Conservation (phyloP, 1,140 invertebrate genomes). For the Thereuonema tuberculata region DNA sequence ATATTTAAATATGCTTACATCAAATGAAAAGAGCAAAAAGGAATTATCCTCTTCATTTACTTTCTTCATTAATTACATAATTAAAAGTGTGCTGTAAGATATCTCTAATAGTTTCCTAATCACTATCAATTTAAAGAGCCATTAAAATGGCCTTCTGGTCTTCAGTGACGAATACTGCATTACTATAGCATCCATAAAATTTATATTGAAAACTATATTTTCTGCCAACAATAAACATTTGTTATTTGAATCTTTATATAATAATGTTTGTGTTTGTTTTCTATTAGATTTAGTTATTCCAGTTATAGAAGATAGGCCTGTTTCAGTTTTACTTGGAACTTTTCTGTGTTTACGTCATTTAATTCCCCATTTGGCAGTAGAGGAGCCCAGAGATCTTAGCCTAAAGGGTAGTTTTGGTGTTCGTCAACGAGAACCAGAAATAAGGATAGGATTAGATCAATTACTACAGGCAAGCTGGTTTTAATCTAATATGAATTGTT, state of each 20-base stretch:
- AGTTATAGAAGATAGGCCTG: slow-evolving; percentile 33
- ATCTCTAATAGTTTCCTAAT: too few relatives aligned
- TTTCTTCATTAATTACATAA: too few relatives aligned
- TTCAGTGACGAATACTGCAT: too few relatives aligned
- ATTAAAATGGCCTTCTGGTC: too few relatives aligned
- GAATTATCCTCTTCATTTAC: too few relatives aligned
- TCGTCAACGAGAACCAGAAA: slow-evolving; percentile 23
- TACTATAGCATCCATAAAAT: not conserved
- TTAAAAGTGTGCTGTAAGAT: too few relatives aligned
- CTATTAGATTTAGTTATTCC: slow-evolving; percentile 40
- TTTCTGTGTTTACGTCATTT: slow-evolving; percentile 48
- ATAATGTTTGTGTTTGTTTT: slow-evolving; percentile 4
- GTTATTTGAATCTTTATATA: too few relatives aligned
- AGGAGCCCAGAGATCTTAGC: slow-evolving; percentile 20
- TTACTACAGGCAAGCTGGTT: slow-evolving; percentile 26
- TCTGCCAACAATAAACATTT: not conserved
- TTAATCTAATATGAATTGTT: too few relatives aligned
- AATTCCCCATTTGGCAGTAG: slow-evolving; percentile 37
- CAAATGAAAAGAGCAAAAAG: too few relatives aligned
- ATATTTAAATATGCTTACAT: too few relatives aligned
- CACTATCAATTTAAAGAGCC: too few relatives aligned
- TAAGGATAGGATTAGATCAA: slow-evolving; percentile 25
- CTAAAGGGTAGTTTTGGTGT: slow-evolving; percentile 33
- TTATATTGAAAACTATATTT: not conserved
- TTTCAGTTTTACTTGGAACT: slow-evolving; percentile 43